Evolutionary conservation across 2,888 invertebrate genomes (phyloP).

Genomic region (Liposcelis brunnea): DNA sequence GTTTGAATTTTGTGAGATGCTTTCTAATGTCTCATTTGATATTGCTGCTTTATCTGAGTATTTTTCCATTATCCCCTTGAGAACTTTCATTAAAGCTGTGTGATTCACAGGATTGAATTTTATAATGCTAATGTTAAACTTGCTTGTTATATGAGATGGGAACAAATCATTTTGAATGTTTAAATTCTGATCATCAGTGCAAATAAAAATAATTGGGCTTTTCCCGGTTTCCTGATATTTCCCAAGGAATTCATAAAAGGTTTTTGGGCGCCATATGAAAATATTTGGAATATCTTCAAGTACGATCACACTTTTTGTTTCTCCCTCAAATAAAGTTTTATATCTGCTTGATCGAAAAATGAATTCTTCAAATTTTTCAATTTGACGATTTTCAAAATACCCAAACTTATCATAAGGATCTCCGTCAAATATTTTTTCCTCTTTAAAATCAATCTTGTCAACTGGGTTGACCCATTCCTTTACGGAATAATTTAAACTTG

Average conservation of each 20-base stretch:
- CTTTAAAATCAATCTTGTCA: background rate
- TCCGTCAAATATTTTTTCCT: background rate
- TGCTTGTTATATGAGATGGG: background rate
- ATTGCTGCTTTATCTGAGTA: background rate
- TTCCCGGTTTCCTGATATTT: background rate
- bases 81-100: background rate
- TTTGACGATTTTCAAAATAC: background rate
- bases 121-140: background rate
- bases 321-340: background rate
- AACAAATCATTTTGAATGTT: background rate
- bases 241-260: background rate
- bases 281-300: conserved; percentile 4
- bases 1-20: background rate
- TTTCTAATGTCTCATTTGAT: background rate
- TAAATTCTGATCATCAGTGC: conserved; percentile 1
- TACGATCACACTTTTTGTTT: background rate
- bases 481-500: background rate
- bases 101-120: conserved; percentile 5
- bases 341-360: background rate
- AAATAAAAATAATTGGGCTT: conserved; percentile 4
- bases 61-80: background rate
- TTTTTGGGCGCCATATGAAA: background rate
- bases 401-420: background rate
- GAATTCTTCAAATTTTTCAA: conserved; percentile 1
- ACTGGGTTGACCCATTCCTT: conserved; percentile 3